These are phyloP conservation scores for Psilopsiagon aurifrons DNA, from an alignment of 2,113 vertebrate genomes.

Conservation along the genomic window DNA sequence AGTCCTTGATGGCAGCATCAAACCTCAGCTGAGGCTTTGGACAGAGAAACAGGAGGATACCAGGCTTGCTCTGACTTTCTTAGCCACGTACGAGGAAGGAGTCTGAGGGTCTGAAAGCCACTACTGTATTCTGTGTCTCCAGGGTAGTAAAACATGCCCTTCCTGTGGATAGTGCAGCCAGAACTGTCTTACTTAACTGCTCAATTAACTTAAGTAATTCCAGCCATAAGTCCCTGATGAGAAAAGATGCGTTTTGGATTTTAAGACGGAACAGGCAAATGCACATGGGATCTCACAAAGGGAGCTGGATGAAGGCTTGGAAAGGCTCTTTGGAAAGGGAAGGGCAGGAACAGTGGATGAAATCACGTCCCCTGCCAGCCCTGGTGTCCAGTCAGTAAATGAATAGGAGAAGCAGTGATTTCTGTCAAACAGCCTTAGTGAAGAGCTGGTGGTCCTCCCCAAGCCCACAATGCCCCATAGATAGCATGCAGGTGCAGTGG, in stretches of 20 bases:
- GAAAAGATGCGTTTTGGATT: background rate
- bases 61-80: background rate
- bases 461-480: background rate
- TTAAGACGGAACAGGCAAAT: background rate
- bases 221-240: background rate
- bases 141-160: background rate
- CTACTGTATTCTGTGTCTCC: background rate
- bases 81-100: background rate
- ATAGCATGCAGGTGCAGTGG: background rate
- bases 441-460: background rate
- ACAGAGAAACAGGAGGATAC: background rate
- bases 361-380: background rate
- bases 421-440: fast-evolving
- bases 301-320: background rate
- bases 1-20: background rate
- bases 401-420: background rate
- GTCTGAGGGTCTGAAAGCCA: background rate
- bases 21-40: background rate
- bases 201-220: background rate
- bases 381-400: background rate
- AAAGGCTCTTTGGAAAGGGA: background rate
- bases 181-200: background rate
- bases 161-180: background rate
- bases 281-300: background rate
- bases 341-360: background rate